phyloP scores from a whole-genome alignment of 2,888 invertebrate genomes.

The Rutpela maculata region DNA sequence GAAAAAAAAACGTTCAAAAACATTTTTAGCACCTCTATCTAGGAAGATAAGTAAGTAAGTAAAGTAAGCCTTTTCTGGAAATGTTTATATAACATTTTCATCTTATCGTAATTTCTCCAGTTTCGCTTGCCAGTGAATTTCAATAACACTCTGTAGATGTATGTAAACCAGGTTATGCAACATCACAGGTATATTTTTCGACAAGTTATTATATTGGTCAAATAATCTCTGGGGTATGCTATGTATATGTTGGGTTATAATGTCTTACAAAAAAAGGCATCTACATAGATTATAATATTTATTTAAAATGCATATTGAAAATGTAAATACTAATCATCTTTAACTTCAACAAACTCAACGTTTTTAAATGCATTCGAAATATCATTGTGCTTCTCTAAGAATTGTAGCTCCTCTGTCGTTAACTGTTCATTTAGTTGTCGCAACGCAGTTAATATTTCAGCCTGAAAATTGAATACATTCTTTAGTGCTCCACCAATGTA shows the following conservation, averaged over 20 bases:
- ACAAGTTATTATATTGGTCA: too few relatives aligned
- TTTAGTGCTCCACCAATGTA: neutral
- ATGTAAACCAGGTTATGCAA: too few relatives aligned
- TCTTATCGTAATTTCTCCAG: too few relatives aligned
- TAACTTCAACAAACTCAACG: constrained; percentile 73
- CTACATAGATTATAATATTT: neutral
- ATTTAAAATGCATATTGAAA: constrained; percentile 5
- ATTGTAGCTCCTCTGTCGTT: constrained; percentile 73
- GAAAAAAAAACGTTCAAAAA: too few relatives aligned
- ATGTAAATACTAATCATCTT: constrained; percentile 63
- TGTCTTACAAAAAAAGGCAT: neutral
- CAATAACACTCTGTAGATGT: too few relatives aligned
- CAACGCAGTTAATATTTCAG: constrained; percentile 75
- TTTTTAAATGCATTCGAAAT: constrained; percentile 70
- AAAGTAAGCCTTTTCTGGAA: too few relatives aligned
- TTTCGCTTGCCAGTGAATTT: too few relatives aligned
- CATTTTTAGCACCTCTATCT: too few relatives aligned
- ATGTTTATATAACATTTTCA: too few relatives aligned
- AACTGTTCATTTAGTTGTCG: constrained; percentile 76
- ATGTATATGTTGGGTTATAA: neutral
- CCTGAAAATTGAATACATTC: constrained; percentile 64
- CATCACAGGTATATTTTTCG: too few relatives aligned
- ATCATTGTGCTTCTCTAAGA: constrained; percentile 74
- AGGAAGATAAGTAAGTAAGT: too few relatives aligned
- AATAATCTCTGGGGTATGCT: neutral